Evolutionary conservation across 2,888 invertebrate genomes (phyloP).

Genomic region (Callinectes sapidus): DNA sequence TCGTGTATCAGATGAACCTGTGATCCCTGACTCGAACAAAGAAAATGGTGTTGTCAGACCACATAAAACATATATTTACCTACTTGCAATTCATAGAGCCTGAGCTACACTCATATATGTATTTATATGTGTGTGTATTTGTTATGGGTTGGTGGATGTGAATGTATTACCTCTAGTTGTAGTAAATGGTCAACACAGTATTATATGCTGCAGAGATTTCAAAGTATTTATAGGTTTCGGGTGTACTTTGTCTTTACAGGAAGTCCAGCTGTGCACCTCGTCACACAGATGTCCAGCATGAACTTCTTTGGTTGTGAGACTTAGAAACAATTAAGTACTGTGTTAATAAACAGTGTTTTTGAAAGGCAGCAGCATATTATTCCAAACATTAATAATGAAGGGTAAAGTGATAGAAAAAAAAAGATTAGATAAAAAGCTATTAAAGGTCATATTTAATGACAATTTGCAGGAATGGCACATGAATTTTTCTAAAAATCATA

Average conservation of each 20-base stretch:
- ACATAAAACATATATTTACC: neutral
- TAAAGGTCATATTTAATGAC: neutral
- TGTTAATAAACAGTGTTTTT: neutral
- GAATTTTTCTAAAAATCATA: neutral
- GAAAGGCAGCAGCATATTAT: slow-evolving; percentile 8
- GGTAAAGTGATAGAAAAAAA: neutral
- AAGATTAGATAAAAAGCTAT: slow-evolving; percentile 14
- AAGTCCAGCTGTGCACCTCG: neutral
- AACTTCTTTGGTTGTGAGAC: neutral
- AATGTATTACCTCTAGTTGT: neutral
- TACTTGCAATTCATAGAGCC: neutral
- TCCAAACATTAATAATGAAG: slow-evolving; percentile 21
- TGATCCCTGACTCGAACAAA: too few species aligned
- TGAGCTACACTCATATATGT: neutral
- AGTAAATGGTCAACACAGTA: slow-evolving; percentile 28
- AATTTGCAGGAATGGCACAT: neutral
- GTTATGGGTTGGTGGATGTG: neutral
- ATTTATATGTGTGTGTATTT: neutral
- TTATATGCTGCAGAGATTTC: neutral
- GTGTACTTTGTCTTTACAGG: neutral
- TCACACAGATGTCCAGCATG: neutral
- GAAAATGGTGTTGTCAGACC: too few species aligned
- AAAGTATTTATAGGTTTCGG: neutral
- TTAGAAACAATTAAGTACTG: neutral
- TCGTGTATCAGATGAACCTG: too few species aligned